A percentile compares a stretch with the other conserved stretches of the same genome.
phyloP scores from a whole-genome alignment of 2,113 vertebrate species.

The Engystomops pustulosus region DNA sequence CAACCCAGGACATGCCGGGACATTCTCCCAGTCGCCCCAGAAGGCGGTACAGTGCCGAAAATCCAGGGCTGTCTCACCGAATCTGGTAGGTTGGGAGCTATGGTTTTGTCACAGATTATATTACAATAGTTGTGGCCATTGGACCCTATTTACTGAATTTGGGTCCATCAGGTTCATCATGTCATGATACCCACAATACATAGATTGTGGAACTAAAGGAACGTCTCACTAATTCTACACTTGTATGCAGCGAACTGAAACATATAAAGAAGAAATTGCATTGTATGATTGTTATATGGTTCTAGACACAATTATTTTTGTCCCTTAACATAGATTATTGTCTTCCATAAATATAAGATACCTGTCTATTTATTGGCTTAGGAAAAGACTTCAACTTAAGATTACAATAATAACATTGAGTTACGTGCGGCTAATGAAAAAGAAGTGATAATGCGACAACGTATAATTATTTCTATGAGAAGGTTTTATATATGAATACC shows the following conservation, averaged over 20 bases:
- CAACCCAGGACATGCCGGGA: no score
- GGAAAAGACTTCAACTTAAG: not conserved
- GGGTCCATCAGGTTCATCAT: no score
- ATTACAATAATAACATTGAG: slow-evolving; percentile 2
- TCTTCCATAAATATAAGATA: not conserved
- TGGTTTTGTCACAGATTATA: no score
- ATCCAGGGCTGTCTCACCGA: no score
- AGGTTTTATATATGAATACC: not conserved
- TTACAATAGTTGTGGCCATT: no score
- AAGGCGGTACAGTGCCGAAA: no score
- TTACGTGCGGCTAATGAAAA: not conserved
- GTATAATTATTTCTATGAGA: not conserved
- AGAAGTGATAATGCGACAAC: not conserved
- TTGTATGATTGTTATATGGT: not conserved
- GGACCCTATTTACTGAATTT: no score
- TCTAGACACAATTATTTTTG: not conserved
- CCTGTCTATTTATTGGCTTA: not conserved
- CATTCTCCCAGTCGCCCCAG: no score
- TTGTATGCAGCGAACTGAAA: not conserved
- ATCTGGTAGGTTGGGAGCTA: no score
- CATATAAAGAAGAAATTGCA: not conserved
- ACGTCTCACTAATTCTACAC: no score
- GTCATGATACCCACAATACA: no score
- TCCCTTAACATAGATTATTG: not conserved
- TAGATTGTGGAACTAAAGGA: no score